Percentiles rank a stretch among this genome's conserved stretches.
phyloP scores from a whole-genome alignment of 2,113 vertebrate genomes.

The Chlorocebus sabaeus region DNA sequence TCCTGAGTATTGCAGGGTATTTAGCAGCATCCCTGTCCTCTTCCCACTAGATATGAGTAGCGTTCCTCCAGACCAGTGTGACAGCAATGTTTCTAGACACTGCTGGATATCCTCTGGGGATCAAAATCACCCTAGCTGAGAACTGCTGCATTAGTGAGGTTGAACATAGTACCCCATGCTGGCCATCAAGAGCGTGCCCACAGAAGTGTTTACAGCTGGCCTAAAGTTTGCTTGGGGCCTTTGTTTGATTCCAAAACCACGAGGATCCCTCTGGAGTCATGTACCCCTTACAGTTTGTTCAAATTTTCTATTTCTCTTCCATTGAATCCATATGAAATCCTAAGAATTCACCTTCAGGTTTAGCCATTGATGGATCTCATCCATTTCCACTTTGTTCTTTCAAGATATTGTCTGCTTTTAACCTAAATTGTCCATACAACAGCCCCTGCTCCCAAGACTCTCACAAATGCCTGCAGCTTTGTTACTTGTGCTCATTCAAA shows the following conservation, averaged over 20 bases:
- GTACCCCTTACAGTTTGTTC: background rate
- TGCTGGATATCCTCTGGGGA: background rate
- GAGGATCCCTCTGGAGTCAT: background rate
- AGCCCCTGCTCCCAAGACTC: background rate
- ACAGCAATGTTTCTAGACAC: background rate
- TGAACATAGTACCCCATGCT: background rate
- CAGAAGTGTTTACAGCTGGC: background rate
- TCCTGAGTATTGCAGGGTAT: background rate
- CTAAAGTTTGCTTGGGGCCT: background rate
- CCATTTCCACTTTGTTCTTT: background rate
- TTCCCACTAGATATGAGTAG: background rate
- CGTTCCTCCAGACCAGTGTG: background rate
- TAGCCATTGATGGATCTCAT: background rate
- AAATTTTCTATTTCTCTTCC: background rate
- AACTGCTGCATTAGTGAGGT: background rate
- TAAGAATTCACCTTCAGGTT: background rate
- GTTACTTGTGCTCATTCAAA: background rate
- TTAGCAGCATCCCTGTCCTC: background rate
- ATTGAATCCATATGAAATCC: background rate
- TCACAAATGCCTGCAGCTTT: background rate
- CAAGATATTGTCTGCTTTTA: slow-evolving; percentile 26
- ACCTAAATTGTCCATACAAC: background rate
- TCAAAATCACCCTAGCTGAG: background rate
- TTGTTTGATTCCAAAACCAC: background rate
- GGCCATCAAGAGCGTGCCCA: background rate